These are phyloP conservation scores for Festucalex cinctus DNA, from an alignment of 2,113 vertebrate genomes.

Conservation along the genomic window DNA sequence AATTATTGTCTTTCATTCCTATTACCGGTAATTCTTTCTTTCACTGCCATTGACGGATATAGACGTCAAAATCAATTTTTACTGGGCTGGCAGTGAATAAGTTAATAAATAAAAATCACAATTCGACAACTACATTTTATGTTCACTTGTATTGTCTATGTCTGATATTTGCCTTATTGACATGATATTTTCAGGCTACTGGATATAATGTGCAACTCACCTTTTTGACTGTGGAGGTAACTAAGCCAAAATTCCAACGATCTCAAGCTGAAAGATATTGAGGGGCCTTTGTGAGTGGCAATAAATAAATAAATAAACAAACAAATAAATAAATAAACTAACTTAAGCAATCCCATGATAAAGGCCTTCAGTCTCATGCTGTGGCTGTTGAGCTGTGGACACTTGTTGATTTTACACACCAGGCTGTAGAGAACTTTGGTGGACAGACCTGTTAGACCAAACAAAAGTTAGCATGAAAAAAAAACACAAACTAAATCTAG, in stretches of 20 bases:
- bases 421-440: constrained; percentile 84
- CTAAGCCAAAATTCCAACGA: constrained; percentile 94
- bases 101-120: no score
- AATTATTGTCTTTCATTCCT: no score
- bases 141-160: no score
- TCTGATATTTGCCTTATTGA: no score
- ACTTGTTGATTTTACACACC: constrained; percentile 83
- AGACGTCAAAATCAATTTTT: no score
- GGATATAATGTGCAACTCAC: constrained; percentile 56
- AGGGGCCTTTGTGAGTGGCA: not conserved
- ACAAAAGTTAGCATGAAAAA: not conserved
- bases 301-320: not conserved
- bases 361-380: constrained; percentile 91
- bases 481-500: no score
- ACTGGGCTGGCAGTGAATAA: no score
- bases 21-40: no score
- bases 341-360: constrained; percentile 96
- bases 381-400: constrained; percentile 81
- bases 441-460: constrained; percentile 76
- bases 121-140: no score
- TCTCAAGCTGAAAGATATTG: constrained; percentile 75
- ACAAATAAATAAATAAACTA: constrained; percentile 54
- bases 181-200: no score
- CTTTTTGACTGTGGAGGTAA: constrained; percentile 87
- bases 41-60: not conserved